A percentile compares a stretch with the other conserved stretches of the same genome.
phyloP scores from a whole-genome alignment of 2,888 invertebrate species.

The Rhopalosiphum nymphaeae region DNA sequence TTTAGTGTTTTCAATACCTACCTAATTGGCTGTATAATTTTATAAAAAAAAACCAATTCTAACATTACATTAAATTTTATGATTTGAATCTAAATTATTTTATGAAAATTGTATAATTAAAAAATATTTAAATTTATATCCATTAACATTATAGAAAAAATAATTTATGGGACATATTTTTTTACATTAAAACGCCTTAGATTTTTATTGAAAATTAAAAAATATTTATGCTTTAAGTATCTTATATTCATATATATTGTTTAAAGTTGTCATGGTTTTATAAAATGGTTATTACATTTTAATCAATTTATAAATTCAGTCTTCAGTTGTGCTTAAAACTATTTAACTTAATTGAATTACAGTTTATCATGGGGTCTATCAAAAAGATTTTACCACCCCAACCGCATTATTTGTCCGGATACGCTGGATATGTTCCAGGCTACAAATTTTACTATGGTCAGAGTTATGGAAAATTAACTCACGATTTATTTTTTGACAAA shows the following conservation, averaged over 20 bases:
- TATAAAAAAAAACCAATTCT: too few relatives aligned
- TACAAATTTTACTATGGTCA: not conserved
- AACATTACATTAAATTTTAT: too few relatives aligned
- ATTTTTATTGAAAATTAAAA: too few relatives aligned
- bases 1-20: too few relatives aligned
- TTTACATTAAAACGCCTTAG: too few relatives aligned
- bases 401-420: slow-evolving; percentile 48
- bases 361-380: not conserved
- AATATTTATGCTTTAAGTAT: not conserved
- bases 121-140: too few relatives aligned
- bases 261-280: not conserved
- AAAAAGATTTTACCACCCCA: slow-evolving; percentile 41
- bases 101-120: too few relatives aligned
- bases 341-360: not conserved
- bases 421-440: slow-evolving; percentile 42
- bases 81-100: too few relatives aligned
- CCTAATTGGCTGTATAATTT: too few relatives aligned
- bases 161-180: too few relatives aligned
- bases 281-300: not conserved
- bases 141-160: too few relatives aligned
- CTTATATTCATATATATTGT: not conserved
- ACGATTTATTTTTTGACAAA: not conserved
- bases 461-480: not conserved
- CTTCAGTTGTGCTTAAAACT: not conserved
- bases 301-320: not conserved